Conservation (phyloP, 2,113 vertebrate species). For the Nerophis ophidion region DNA sequence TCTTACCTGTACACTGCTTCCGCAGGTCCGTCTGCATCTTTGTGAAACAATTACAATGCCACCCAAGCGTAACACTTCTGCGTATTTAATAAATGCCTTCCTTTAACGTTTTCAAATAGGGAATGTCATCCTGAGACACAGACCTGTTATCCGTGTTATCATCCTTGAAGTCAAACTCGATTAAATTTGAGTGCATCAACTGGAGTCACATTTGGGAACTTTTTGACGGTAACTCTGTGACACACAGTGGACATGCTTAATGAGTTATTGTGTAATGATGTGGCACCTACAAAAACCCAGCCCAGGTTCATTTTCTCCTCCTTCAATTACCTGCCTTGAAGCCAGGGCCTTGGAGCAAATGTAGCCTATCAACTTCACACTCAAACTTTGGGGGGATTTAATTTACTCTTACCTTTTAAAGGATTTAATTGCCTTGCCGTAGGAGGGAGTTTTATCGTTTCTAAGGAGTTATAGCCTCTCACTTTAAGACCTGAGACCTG, state of each 20-base stretch:
- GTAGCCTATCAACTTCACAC: not conserved
- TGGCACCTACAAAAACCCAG: not conserved
- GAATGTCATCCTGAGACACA: no score
- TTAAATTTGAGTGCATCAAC: no score
- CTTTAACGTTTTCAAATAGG: no score
- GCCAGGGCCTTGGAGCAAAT: not conserved
- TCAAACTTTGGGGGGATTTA: not conserved
- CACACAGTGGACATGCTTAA: not conserved
- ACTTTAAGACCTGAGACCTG: not conserved
- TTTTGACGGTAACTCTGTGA: no score
- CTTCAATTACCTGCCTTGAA: not conserved
- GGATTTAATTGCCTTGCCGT: not conserved
- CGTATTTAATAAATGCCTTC: no score
- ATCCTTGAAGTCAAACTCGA: no score
- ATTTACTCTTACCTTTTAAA: not conserved
- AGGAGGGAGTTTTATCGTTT: not conserved
- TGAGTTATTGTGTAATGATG: not conserved
- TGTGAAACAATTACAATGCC: no score
- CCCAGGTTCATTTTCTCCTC: not conserved
- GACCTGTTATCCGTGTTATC: no score
- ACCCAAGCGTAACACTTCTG: no score
- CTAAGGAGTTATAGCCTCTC: not conserved
- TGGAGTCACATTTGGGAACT: no score
- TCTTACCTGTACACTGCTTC: no score
- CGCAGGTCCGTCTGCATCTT: no score